Evolutionary conservation across 2,113 vertebrate species (phyloP), one percentile per base, ranked within the genome.

Genomic region (Todiramphus chloris): DNA sequence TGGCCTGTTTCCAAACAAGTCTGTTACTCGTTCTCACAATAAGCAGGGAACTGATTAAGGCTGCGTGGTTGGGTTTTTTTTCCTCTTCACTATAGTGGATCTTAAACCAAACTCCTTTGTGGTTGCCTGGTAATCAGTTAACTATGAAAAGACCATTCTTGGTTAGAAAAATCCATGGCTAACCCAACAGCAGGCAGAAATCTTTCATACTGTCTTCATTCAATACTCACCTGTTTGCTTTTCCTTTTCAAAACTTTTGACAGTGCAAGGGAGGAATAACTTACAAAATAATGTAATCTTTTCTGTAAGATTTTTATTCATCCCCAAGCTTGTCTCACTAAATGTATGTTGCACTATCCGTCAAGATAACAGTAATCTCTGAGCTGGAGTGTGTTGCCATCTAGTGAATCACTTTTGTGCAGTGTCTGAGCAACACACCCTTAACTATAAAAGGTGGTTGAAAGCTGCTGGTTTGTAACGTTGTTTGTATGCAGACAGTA

Each of bases 81-180:
- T 89, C 27, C 56, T n/a, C 27, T 86, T 90, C 27, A 37, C 62
- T 64, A 3, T 15, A 84, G 60, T 50, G 58, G 53, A 78, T 93
- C 43, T 89, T 91, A 73, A 79, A 37, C 81, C 48, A 66, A 83
- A 60, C 69, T 89, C 27, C 28, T 63, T 81, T 69, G 58, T 91
- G 77, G 80, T 92, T 95, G 73, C 74, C 80, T 91, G 77, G 69
- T 90, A 92, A 89, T 97, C 41, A 55, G 62, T 51, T 87, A 87
- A 55, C 83, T 78, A 55, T n/a, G 80, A 75, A 82, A 91, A 84
- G 80, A 73, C 53, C 15, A n/a, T 86, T 93, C 64, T 77, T 37
- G 3, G 78, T 70, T 33, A 92, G 86, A 84, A 95, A 93, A 96
- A 93, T 89, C 69, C 84, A 84, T 68, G 56, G 69, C 88, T 78